Conservation (phyloP, 2,797 vertebrate genomes). For the Chelidonichthys spinosus region DNA sequence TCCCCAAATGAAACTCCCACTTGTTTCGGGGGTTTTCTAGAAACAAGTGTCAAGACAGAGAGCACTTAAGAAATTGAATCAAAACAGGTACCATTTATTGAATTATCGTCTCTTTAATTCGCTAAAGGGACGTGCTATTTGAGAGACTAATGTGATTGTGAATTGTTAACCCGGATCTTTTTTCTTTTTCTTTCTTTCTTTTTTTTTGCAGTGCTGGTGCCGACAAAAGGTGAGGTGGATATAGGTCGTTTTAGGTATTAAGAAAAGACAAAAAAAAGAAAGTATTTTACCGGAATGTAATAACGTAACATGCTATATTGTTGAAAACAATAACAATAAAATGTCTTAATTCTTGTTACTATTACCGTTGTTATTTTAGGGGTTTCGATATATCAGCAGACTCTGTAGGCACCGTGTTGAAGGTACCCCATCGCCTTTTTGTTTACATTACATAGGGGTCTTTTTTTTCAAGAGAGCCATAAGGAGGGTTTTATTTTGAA, state of each 20-base stretch:
- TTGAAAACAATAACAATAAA: slow-evolving; percentile 85
- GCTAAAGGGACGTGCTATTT: slow-evolving; percentile 16
- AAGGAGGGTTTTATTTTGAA: slow-evolving; percentile 49
- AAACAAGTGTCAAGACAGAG: slow-evolving; percentile 30
- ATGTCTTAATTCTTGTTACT: slow-evolving; percentile 85
- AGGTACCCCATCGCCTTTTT: slow-evolving; percentile 66
- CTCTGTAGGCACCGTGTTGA: slow-evolving; percentile 64
- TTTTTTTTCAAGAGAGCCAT: slow-evolving; percentile 79
- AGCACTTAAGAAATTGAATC: slow-evolving; percentile 50
- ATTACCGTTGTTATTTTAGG: slow-evolving; percentile 80
- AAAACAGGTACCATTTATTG: slow-evolving; percentile 8
- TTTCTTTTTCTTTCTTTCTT: background rate
- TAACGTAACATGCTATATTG: slow-evolving; percentile 78
- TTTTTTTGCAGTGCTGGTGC: slow-evolving; percentile 56
- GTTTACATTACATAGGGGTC: slow-evolving; percentile 74
- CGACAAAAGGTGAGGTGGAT: slow-evolving; percentile 58
- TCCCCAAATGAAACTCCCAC: slow-evolving; percentile 22
- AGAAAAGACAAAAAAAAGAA: slow-evolving; percentile 50
- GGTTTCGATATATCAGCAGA: slow-evolving; percentile 65
- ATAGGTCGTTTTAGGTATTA: slow-evolving; percentile 39
- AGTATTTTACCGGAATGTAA: slow-evolving; percentile 80
- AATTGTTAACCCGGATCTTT: slow-evolving; percentile 35
- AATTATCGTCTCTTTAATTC: slow-evolving; percentile 25
- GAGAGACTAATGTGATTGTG: slow-evolving; percentile 20
- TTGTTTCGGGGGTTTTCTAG: slow-evolving; percentile 33